phyloP scores from a whole-genome alignment of 2,888 invertebrate species.

The Plebejus anna region DNA sequence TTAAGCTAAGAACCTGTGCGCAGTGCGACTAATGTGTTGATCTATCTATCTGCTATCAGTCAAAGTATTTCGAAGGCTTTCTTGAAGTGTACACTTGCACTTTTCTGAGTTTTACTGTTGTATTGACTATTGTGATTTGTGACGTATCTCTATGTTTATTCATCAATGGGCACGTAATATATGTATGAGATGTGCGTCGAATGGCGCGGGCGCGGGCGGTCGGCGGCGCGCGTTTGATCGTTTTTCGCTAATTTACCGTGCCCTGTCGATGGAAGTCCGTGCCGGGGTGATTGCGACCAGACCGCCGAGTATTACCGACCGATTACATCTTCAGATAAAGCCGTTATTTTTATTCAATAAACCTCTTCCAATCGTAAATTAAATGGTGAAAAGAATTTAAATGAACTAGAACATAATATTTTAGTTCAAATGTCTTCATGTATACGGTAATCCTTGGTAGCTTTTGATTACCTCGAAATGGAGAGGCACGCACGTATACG shows the following conservation, averaged over 20 bases:
- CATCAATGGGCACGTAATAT: not conserved
- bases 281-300: slow-evolving; percentile 45
- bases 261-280: slow-evolving; percentile 46
- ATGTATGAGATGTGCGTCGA: slow-evolving; percentile 29
- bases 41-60: too few species aligned
- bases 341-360: slow-evolving; percentile 21
- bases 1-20: too few species aligned
- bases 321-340: slow-evolving; percentile 32
- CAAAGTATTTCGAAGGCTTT: too few species aligned
- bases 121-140: not conserved
- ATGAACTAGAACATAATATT: not conserved
- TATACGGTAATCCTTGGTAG: too few species aligned
- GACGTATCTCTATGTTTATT: slow-evolving; percentile 28
- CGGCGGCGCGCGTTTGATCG: slow-evolving; percentile 41
- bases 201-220: slow-evolving; percentile 29
- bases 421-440: not conserved
- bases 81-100: too few species aligned
- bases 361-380: not conserved
- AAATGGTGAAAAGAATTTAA: not conserved
- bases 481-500: too few species aligned
- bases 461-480: too few species aligned
- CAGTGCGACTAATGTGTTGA: too few species aligned
- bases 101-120: too few species aligned
- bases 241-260: slow-evolving; percentile 50
- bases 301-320: slow-evolving; percentile 36